phyloP scores from a whole-genome alignment of 1,140 invertebrate species.

The Drosophila kurseongensis region DNA sequence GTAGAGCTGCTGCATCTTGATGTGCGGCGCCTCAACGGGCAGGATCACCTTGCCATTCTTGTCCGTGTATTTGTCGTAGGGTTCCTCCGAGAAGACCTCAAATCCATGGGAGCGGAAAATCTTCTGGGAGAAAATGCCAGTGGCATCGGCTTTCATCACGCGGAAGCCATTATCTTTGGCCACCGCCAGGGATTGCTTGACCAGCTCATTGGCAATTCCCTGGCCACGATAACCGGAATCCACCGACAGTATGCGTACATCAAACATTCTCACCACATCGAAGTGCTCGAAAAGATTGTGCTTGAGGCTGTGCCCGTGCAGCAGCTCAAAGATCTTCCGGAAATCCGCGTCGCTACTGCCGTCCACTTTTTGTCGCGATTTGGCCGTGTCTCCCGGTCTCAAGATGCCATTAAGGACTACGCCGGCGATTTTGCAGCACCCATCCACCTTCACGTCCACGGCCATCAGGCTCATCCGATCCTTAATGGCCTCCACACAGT shows the following conservation, averaged over 20 bases:
- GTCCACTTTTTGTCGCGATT: constrained; percentile 86
- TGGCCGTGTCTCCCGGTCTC: constrained; percentile 86
- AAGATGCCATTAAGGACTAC: constrained; percentile 88
- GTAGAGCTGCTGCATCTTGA: constrained; percentile 87
- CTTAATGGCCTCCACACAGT: constrained; percentile 88
- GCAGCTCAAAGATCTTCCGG: constrained; percentile 88
- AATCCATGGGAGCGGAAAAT: constrained; percentile 89
- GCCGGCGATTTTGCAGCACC: constrained; percentile 87
- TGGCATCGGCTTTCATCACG: constrained; percentile 91
- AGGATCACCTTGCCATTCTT: constrained; percentile 86
- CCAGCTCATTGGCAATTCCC: constrained; percentile 89
- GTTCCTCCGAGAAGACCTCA: constrained; percentile 87
- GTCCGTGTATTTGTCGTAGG: constrained; percentile 88
- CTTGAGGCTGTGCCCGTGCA: constrained; percentile 88
- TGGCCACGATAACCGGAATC: constrained; percentile 88
- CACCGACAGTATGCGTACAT: constrained; percentile 92
- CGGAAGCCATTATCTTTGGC: constrained; percentile 89
- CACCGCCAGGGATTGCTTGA: constrained; percentile 88
- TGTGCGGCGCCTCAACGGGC: constrained; percentile 86
- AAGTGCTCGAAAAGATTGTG: constrained; percentile 88
- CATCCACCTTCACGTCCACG: constrained; percentile 55
- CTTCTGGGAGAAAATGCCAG: constrained; percentile 91
- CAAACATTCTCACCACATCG: constrained; percentile 90
- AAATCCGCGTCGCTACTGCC: constrained; percentile 87
- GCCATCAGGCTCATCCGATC: constrained; percentile 91